phyloP scores from a whole-genome alignment of 2,888 invertebrate genomes.

The Cheilosia scutellata region DNA sequence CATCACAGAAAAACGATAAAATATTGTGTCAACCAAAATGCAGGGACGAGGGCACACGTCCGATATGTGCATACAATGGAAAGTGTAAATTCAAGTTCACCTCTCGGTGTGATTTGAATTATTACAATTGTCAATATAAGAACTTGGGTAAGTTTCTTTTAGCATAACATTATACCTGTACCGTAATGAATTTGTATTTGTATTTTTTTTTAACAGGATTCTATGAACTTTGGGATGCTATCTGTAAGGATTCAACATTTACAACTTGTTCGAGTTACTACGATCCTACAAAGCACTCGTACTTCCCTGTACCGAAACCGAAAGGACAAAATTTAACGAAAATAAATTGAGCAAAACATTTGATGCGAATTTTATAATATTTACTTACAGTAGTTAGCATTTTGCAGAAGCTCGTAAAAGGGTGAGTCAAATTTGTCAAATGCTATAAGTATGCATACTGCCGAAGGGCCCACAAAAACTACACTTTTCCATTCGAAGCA shows the following conservation, averaged over 20 bases:
- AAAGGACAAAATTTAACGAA: background rate
- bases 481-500: too few relatives aligned
- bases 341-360: background rate
- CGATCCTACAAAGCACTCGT: constrained; percentile 1
- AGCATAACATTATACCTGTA: too few relatives aligned
- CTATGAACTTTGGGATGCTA: background rate
- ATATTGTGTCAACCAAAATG: constrained; percentile 21
- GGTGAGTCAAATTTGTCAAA: too few relatives aligned
- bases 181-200: background rate
- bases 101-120: constrained; percentile 37
- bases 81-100: constrained; percentile 42
- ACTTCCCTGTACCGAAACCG: background rate
- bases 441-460: too few relatives aligned
- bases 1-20: background rate
- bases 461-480: too few relatives aligned
- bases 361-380: too few relatives aligned
- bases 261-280: constrained; percentile 2
- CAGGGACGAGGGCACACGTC: background rate
- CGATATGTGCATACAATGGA: constrained; percentile 38
- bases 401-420: too few relatives aligned
- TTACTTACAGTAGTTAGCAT: too few relatives aligned
- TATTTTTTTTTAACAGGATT: background rate
- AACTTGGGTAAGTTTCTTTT: constrained; percentile 11
- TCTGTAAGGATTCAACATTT: background rate
- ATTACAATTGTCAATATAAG: constrained; percentile 52